Evolutionary conservation across 2,113 vertebrate genomes (phyloP).

Genomic region (Phycodurus eques): DNA sequence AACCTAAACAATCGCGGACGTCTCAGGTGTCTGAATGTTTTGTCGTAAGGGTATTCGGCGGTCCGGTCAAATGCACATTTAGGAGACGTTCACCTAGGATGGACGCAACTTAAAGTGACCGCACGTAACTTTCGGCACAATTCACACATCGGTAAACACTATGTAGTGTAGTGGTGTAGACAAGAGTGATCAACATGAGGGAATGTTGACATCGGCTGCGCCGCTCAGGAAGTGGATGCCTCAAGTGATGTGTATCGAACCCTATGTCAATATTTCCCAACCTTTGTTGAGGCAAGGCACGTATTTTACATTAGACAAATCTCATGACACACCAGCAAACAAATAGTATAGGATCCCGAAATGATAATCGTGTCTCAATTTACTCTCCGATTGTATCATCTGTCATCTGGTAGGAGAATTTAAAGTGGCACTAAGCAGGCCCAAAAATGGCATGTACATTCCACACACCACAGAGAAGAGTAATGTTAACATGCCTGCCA

Average conservation of each 20-base stretch:
- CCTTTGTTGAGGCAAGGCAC: background rate
- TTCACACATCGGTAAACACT: background rate
- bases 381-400: too few relatives aligned
- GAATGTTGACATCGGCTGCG: slow-evolving; percentile 2
- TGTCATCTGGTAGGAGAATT: too few relatives aligned
- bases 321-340: background rate
- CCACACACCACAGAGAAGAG: too few relatives aligned
- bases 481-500: too few relatives aligned
- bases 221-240: background rate
- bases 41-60: slow-evolving; percentile 36
- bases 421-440: too few relatives aligned
- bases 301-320: background rate
- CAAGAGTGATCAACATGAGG: background rate
- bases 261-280: background rate
- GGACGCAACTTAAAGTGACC: too few relatives aligned
- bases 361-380: too few relatives aligned
- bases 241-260: background rate
- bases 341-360: too few relatives aligned
- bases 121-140: background rate
- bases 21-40: slow-evolving; percentile 39
- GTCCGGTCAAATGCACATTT: slow-evolving; percentile 2
- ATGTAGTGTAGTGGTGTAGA: background rate
- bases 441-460: too few relatives aligned
- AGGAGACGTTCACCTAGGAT: background rate
- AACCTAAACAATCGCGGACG: slow-evolving; percentile 34